Percentiles rank a stretch among this genome's conserved stretches.
These are phyloP conservation scores for Butastur rufipennis DNA, from an alignment of 2,113 vertebrate species.

Conservation along the genomic window DNA sequence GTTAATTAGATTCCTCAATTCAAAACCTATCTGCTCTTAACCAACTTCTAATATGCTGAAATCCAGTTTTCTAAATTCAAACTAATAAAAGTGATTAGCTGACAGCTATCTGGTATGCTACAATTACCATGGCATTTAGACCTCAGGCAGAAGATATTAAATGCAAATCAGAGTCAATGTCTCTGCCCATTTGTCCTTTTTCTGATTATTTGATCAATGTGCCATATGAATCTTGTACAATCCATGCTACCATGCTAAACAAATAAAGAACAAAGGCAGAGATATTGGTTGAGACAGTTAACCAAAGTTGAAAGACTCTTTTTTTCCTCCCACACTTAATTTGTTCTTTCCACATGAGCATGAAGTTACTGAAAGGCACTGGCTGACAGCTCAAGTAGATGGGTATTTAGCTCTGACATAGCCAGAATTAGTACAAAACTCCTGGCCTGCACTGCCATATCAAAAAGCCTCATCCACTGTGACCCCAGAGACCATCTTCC, in stretches of 20 bases:
- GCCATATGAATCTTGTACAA: constrained; percentile 40
- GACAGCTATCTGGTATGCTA: constrained; percentile 59
- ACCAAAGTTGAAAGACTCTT: background rate
- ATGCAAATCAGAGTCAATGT: constrained; percentile 52
- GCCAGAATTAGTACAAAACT: constrained; percentile 1
- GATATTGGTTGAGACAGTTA: constrained; percentile 33
- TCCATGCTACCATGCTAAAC: background rate
- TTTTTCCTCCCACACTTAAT: background rate
- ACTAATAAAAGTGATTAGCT: constrained; percentile 73
- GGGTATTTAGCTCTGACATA: background rate
- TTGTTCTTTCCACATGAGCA: constrained; percentile 3
- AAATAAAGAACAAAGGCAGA: constrained; percentile 41
- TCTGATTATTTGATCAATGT: constrained; percentile 42
- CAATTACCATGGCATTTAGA: constrained; percentile 53
- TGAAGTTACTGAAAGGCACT: background rate
- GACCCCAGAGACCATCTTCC: background rate
- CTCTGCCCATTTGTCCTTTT: constrained; percentile 57
- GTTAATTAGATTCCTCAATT: constrained; percentile 73
- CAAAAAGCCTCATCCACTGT: background rate
- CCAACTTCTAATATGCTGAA: constrained; percentile 67
- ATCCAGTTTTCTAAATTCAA: constrained; percentile 70
- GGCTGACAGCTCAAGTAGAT: constrained; percentile 2
- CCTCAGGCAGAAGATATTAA: constrained; percentile 43
- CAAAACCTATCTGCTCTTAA: constrained; percentile 68
- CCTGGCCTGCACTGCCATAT: background rate